Percentiles rank a stretch among this genome's conserved stretches.
Conservation (phyloP, 2,797 vertebrate genomes). For the Rhodeus uyekii region DNA sequence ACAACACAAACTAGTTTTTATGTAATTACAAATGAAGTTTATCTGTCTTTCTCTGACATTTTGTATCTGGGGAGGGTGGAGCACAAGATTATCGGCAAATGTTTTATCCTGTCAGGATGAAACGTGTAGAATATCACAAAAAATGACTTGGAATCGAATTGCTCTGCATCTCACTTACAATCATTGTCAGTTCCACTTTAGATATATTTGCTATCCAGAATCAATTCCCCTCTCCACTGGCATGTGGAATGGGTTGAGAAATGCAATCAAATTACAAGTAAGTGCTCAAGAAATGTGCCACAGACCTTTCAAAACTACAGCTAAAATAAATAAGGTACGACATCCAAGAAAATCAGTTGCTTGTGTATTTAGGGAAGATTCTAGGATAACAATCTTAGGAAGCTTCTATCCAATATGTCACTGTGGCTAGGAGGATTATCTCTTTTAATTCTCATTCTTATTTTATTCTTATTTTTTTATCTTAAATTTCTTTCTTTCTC, state of each 20-base stretch:
- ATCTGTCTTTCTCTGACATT: neutral
- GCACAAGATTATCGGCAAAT: conserved; percentile 31
- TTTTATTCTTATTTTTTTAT: neutral
- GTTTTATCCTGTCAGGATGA: conserved; percentile 38
- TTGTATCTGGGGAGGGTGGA: conserved; percentile 16
- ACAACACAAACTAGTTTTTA: neutral
- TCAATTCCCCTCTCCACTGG: conserved; percentile 50
- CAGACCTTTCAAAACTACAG: conserved; percentile 22
- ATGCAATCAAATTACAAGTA: conserved; percentile 37
- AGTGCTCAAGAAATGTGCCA: conserved; percentile 39
- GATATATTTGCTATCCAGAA: conserved; percentile 45
- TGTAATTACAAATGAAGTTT: neutral
- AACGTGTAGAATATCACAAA: conserved; percentile 26
- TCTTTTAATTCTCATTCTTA: too few species aligned
- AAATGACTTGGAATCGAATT: conserved; percentile 30
- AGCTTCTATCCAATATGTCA: neutral
- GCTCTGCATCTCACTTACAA: conserved; percentile 61
- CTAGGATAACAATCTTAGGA: neutral
- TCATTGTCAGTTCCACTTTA: conserved; percentile 62
- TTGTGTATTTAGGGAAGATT: neutral
- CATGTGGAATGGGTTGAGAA: conserved; percentile 36
- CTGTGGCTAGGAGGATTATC: neutral
- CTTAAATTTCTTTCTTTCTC: neutral
- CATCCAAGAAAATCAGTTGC: neutral
- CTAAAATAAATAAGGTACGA: conserved; percentile 22